Percentiles rank a stretch among this genome's conserved stretches.
Evolutionary conservation across 2,113 vertebrate genomes (phyloP).

Genomic region (Orientallactaga bullata): DNA sequence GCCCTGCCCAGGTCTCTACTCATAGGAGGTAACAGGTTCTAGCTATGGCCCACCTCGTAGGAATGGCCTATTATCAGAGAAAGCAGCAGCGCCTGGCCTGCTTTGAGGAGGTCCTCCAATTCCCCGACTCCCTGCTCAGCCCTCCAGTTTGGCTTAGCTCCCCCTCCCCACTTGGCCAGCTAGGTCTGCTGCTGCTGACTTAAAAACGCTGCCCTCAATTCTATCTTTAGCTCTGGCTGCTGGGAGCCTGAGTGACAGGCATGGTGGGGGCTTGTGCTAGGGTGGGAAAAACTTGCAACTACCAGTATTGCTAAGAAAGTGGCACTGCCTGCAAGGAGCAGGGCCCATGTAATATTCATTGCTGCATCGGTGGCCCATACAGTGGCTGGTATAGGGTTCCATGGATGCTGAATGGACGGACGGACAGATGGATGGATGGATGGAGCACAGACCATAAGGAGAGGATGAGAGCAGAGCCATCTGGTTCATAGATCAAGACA

Average conservation of each 20-base stretch:
- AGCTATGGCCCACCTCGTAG: not conserved
- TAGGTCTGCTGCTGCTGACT: constrained; percentile 59
- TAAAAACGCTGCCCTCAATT: constrained; percentile 70
- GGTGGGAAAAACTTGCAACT: constrained; percentile 65
- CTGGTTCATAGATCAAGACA: not conserved
- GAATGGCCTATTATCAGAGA: not conserved
- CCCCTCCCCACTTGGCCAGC: constrained; percentile 50
- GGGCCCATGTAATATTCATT: not conserved
- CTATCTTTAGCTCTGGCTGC: constrained; percentile 80
- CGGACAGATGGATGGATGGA: too few species aligned
- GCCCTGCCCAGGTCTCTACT: not conserved
- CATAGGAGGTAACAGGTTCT: not conserved
- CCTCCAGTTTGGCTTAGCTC: not conserved
- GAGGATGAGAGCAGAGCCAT: not conserved
- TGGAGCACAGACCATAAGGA: not conserved
- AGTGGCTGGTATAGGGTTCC: not conserved
- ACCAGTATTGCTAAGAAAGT: constrained; percentile 49
- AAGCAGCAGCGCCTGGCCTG: not conserved
- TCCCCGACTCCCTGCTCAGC: not conserved
- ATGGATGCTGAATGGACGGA: not conserved
- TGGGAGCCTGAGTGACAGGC: constrained; percentile 75
- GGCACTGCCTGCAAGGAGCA: constrained; percentile 4
- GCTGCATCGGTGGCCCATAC: not conserved
- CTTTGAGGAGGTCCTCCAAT: constrained; percentile 7
- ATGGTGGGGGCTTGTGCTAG: constrained; percentile 62